Evolutionary conservation across 1,140 invertebrate genomes (phyloP), one percentile per base, ranked within the genome.

Genomic region (Lerema accius): DNA sequence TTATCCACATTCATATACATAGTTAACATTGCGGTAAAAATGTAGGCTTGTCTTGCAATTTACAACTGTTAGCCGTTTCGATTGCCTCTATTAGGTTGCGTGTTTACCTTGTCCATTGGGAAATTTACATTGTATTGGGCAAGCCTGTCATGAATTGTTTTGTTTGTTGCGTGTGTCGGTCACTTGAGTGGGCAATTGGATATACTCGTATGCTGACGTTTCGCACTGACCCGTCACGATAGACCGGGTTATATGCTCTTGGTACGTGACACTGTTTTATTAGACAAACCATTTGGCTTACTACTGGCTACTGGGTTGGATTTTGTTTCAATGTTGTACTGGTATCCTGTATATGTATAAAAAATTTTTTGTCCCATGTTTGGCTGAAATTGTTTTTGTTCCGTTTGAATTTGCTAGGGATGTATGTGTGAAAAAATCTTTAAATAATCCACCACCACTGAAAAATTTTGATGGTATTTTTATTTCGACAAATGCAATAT

Each of bases 111-210:
- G 26, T 32, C 43, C 6, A 56, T 56, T 56, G 40, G 40, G 53
- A 56, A 56, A 56, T 23, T n/a, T 45, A 45, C 40, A 17, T 56
- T 53, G 35, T 53, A 53, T 53, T 53, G 35, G 50, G 50, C 35
- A 53, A 53, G 50, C 17, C 9, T 46, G 40, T 46, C 43, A 9
- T 53, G 16, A 49, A 32, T 40, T 15, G 49, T 53, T 53, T 23
- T 53, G 16, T 53, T 53, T 53, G 32, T 15, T 51, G 15, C 15
- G 19, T 45, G 5, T 7, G 3, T 51, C 7, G 10, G 15, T 14
- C 37, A 53, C 16, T 23, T 53, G 11, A 11, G n/a, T 23, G 37
- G 9, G 50, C 50, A 19, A 53, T 19, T 51, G 15, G 48, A 53
- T 19, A 55, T 17, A 32, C 28, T 32, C 28, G 9, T 32, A 55